These are phyloP conservation scores for Etia nguti DNA, from an alignment of 2,113 vertebrate species.

Conservation along the genomic window DNA sequence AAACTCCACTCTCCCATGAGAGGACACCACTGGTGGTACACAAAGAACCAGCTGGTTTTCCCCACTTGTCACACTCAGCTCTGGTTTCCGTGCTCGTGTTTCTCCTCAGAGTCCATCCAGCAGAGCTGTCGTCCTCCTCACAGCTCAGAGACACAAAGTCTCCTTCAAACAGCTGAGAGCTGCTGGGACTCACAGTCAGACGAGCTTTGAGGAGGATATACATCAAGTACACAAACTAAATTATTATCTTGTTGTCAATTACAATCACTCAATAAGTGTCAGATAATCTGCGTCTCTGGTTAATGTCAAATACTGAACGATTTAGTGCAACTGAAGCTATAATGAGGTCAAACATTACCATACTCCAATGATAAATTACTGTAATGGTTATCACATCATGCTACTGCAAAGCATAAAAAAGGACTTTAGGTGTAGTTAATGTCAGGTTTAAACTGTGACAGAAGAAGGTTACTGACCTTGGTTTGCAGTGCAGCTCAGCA, in stretches of 20 bases:
- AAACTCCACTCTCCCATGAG: not conserved
- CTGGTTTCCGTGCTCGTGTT: rapidly evolving
- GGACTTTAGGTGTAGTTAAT: no score
- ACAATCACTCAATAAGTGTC: rapidly evolving
- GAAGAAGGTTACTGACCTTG: no score
- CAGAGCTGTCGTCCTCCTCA: not conserved
- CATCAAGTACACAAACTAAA: not conserved
- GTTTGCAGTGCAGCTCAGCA: no score
- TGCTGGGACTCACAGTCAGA: not conserved
- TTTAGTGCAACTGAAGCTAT: not conserved
- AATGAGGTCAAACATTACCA: rapidly evolving
- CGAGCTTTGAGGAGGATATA: rapidly evolving
- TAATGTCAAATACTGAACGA: not conserved
- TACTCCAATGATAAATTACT: rapidly evolving
- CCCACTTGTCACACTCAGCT: rapidly evolving
- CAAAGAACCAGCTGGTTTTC: rapidly evolving
- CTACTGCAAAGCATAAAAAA: no score
- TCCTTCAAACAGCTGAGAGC: rapidly evolving
- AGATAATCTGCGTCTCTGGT: not conserved
- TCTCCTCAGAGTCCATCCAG: not conserved
- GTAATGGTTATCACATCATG: not conserved
- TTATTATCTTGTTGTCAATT: not conserved
- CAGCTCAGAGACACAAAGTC: rapidly evolving
- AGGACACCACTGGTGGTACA: rapidly evolving
- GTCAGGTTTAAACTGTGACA: no score